Conservation (phyloP, 1,140 invertebrate genomes). For the Hesperophylax magnus region DNA sequence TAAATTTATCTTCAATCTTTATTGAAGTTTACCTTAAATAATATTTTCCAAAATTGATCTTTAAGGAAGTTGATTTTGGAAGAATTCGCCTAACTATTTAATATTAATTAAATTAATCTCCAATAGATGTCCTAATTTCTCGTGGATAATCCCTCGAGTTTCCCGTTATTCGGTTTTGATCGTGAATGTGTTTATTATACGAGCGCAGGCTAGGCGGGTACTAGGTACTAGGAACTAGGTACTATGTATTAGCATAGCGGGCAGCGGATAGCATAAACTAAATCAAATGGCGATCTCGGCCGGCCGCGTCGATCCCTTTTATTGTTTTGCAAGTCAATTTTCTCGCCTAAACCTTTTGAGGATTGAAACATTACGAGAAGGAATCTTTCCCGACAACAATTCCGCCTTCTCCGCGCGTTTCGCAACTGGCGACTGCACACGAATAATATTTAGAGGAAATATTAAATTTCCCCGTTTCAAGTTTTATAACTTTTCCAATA, state of each 20-base stretch:
- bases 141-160: background rate
- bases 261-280: background rate
- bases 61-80: too few species aligned
- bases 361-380: conserved; percentile 45
- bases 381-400: conserved; percentile 24
- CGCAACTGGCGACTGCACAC: conserved; percentile 6
- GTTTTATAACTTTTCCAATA: conserved; percentile 32
- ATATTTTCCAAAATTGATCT: too few species aligned
- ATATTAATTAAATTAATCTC: too few species aligned
- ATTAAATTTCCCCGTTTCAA: conserved; percentile 18
- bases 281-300: conserved; percentile 18
- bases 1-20: too few species aligned
- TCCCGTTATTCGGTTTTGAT: conserved; percentile 6
- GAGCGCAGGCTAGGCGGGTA: background rate
- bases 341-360: conserved; percentile 17
- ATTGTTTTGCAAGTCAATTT: conserved; percentile 56
- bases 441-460: conserved; percentile 30
- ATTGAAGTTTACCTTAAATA: too few species aligned
- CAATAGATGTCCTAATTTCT: too few species aligned
- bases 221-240: too few species aligned
- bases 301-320: conserved; percentile 37
- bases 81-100: too few species aligned
- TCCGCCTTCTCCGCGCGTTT: background rate
- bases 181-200: conserved; percentile 16
- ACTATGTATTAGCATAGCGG: background rate